A percentile compares a stretch with the other conserved stretches of the same genome.
Conservation (phyloP, 2,888 invertebrate species). For the Ophonus ardosiacus region DNA sequence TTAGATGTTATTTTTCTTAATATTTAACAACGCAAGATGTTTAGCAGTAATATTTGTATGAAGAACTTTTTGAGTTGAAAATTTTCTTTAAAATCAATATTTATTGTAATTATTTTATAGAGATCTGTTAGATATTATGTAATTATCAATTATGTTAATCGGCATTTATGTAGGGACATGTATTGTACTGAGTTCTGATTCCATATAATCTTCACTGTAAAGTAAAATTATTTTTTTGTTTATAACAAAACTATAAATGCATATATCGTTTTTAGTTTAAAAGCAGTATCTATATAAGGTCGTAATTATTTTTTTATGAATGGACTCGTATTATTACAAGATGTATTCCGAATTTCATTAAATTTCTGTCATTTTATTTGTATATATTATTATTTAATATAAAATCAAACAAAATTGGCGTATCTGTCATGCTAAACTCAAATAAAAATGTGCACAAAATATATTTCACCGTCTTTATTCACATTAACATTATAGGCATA, state of each 20-base stretch:
- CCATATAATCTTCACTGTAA: conserved; percentile 34
- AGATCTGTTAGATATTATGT: conserved; percentile 45
- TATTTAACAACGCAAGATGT: conserved; percentile 36
- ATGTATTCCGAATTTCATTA: conserved; percentile 60
- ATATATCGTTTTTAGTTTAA: conserved; percentile 38
- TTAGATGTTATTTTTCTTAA: conserved; percentile 58
- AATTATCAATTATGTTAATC: conserved; percentile 22
- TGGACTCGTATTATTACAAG: conserved; percentile 37
- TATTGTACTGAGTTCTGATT: conserved; percentile 43
- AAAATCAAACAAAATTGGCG: conserved; percentile 5
- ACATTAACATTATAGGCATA: background rate
- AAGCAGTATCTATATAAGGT: conserved; percentile 51
- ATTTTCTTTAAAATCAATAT: conserved; percentile 51
- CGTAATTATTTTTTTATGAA: conserved; percentile 57
- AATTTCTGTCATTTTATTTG: conserved; percentile 54
- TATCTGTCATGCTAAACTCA: conserved; percentile 10
- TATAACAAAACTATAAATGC: conserved; percentile 42
- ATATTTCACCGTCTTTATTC: background rate
- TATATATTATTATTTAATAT: conserved; percentile 31
- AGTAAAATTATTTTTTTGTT: conserved; percentile 31
- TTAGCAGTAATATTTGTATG: conserved; percentile 56
- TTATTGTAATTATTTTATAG: conserved; percentile 50
- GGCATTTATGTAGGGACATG: conserved; percentile 39
- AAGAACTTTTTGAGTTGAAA: conserved; percentile 33
- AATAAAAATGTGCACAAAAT: conserved; percentile 29